A percentile compares a stretch with the other conserved stretches of the same genome.
phyloP scores from a whole-genome alignment of 1,140 invertebrate genomes.

The Sitophilus oryzae region DNA sequence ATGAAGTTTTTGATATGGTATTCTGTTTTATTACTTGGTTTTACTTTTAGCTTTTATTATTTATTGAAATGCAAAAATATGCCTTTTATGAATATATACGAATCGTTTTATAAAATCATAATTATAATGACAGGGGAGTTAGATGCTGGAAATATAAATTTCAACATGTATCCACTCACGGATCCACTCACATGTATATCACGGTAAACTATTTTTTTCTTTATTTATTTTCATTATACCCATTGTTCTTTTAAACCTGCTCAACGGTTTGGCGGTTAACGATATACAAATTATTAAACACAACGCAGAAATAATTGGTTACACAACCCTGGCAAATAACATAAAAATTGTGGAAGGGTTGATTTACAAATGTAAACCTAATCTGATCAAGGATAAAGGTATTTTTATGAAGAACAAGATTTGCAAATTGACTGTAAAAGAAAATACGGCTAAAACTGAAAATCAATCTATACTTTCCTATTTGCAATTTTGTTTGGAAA shows the following conservation, averaged over 20 bases:
- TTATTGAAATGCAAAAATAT: constrained; percentile 48
- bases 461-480: too few species aligned
- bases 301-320: background rate
- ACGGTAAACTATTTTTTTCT: constrained; percentile 65
- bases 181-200: constrained; percentile 67
- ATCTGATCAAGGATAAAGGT: too few species aligned
- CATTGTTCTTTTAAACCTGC: constrained; percentile 71
- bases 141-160: constrained; percentile 66
- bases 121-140: constrained; percentile 80
- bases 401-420: too few species aligned
- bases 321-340: too few species aligned
- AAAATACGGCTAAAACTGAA: too few species aligned
- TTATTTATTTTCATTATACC: constrained; percentile 73
- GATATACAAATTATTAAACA: constrained; percentile 56
- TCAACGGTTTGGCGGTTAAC: constrained; percentile 74
- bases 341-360: too few species aligned
- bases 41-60: constrained; percentile 71
- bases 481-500: too few species aligned
- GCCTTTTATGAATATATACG: constrained; percentile 57
- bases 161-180: constrained; percentile 56
- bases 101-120: constrained; percentile 69
- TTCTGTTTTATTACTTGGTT: constrained; percentile 70
- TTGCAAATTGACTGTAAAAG: too few species aligned
- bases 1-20: constrained; percentile 72
- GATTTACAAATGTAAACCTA: too few species aligned